phyloP scores from a whole-genome alignment of 35 echinoderm and acorn worm genomes.

The Acanthaster planci region DNA sequence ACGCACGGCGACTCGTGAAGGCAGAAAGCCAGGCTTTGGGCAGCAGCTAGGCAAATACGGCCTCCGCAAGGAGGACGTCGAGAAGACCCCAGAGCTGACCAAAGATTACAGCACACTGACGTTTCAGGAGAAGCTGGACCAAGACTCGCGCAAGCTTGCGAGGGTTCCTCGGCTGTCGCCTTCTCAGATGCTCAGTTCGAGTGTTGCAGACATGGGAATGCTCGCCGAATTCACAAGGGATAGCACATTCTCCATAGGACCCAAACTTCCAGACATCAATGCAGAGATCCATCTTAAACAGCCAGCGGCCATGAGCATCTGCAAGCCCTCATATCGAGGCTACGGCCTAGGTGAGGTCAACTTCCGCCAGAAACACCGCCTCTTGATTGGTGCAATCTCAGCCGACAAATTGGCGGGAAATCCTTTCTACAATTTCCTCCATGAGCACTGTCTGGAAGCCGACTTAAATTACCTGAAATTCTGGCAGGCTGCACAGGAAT shows the following conservation, averaged over 20 bases:
- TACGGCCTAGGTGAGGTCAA: slow-evolving; percentile 58
- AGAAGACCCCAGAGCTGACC: not conserved
- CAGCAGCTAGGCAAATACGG: slow-evolving; percentile 6
- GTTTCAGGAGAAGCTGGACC: slow-evolving; percentile 56
- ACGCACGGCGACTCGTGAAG: not conserved
- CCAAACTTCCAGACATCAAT: slow-evolving; percentile 26
- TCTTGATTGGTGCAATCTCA: slow-evolving; percentile 55
- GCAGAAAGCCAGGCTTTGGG: not conserved
- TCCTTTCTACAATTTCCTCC: slow-evolving; percentile 76
- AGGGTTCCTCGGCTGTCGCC: slow-evolving; percentile 20
- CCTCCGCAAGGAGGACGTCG: not conserved
- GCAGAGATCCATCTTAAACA: not conserved
- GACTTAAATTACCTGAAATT: slow-evolving; percentile 73
- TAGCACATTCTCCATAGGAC: not conserved
- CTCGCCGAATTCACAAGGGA: not conserved
- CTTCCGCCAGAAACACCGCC: slow-evolving; percentile 37
- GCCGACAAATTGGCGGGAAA: slow-evolving; percentile 78
- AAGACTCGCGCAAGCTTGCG: slow-evolving; percentile 29
- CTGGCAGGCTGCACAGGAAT: slow-evolving; percentile 81
- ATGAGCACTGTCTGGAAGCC: slow-evolving; percentile 7
- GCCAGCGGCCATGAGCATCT: slow-evolving; percentile 11
- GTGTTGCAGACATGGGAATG: not conserved
- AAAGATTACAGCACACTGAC: slow-evolving; percentile 39
- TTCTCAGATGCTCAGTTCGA: not conserved
- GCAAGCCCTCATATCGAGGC: slow-evolving; percentile 45